A percentile compares a stretch with the other conserved stretches of the same genome.
Evolutionary conservation across 2,113 vertebrate species (phyloP).

Genomic region (Tenrec ecaudatus): DNA sequence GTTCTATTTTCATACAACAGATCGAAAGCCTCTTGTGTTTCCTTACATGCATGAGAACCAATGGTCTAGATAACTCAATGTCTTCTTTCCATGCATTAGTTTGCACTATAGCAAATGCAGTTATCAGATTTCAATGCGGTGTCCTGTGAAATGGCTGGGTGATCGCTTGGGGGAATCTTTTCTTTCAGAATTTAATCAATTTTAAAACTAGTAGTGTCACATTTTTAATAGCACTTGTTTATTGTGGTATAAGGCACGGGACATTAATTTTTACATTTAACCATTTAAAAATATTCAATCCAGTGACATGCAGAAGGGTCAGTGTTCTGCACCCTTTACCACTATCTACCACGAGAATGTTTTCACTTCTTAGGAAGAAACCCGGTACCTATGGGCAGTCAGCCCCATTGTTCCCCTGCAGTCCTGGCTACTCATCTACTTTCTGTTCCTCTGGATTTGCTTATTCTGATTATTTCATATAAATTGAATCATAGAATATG

Average conservation of each 20-base stretch:
- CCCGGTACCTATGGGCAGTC: neutral
- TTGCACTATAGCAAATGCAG: neutral
- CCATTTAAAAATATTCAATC: neutral
- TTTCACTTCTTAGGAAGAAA: neutral
- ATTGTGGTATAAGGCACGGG: neutral
- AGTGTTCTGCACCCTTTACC: neutral
- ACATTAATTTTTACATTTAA: neutral
- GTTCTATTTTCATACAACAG: neutral
- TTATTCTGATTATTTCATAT: neutral
- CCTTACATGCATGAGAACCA: neutral
- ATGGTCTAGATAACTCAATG: neutral
- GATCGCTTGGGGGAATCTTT: neutral
- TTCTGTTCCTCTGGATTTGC: neutral
- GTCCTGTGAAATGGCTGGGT: constrained; percentile 1
- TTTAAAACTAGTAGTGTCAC: neutral
- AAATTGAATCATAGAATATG: neutral
- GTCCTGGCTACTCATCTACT: neutral
- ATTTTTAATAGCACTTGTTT: neutral
- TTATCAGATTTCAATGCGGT: neutral
- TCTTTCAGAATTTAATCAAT: neutral
- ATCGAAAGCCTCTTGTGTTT: neutral
- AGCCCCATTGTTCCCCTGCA: neutral
- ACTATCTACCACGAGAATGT: neutral
- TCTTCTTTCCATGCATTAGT: neutral
- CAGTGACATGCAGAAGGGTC: neutral